Evolutionary conservation across 2,888 invertebrate genomes (phyloP), one percentile per base, ranked within the genome.

Genomic region (Zootermopsis nevadensis): DNA sequence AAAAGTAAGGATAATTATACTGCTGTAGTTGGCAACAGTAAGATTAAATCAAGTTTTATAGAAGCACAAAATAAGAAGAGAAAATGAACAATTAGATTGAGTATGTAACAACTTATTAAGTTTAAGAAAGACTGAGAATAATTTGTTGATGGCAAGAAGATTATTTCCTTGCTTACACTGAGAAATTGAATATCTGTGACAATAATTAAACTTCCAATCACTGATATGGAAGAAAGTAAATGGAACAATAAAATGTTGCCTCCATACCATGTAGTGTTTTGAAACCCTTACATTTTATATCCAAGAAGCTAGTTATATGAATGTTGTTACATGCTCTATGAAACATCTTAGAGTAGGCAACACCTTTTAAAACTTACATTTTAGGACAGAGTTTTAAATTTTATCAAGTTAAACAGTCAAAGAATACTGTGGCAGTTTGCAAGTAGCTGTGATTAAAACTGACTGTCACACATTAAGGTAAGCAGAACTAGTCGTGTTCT

Each of bases 271-370:
- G n/a, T 74, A 74, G 38, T 38, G 10, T 74, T 74, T 2, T 60
- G 74, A 69, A 38, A n/a, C 3, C 60, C 74, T 74, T 38, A 38
- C 33, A 74, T 74, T 74, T 69, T 74, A n/a, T 24, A 74, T 38
- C n/a, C 24, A 8, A 35, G 74, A 2, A 74, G 24, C 74, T 74
- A 38, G 35, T 7, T 74, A n/a, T n/a, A 24, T 35, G 38, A 33
- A n/a, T 74, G 74, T 74, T 74, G 74, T 74, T 42, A 74, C 74
- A 74, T 74, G 74, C 74, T 74, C 74, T 74, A 42, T 74, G 38
- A 12, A 38, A 42, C 24, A 1, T 38, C 4, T 27, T 60, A 8
- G 27, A 15, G 2, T 60, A 27, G 10, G n/a, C 0, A 55, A 1
- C 42, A 48, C 19, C 19, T 60, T 60, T 60, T 27, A 60, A 60